Evolutionary conservation across 2,888 invertebrate species (phyloP), one percentile per base, ranked within the genome.

Genomic region (Ichneumon xanthorius): DNA sequence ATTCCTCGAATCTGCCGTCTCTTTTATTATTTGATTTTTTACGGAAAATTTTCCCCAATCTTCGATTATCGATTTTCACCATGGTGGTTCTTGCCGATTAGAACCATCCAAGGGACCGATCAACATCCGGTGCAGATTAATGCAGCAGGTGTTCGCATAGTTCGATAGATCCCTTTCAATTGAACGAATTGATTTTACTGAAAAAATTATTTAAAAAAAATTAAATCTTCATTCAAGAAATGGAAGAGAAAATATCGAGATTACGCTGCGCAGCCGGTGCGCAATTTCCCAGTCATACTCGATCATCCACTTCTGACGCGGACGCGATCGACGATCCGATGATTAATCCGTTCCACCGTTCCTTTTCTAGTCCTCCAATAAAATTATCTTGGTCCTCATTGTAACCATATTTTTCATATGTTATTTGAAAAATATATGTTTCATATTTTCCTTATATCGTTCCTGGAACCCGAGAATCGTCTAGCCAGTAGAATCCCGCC

Each of bases 281-380:
- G 53, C 55, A 37, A 72, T 40, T 40, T 40, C 11, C 9, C 9
- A 9, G 11, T 40, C 40, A 19, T 40, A 22, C 14, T 73, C 55
- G 58, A 73, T 73, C 72, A 73, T 73, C 37, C 7, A 22, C n/a
- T 58, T 26, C 37, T 5, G 14, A 4, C 72, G 58, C 58, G 58
- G 0, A 40, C 2, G 16, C 40, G 14, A 26, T 22, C 40, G 72
- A 14, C 72, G 26, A 58, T 45, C 30, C 58, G 19, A 55, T 40
- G 3, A 7, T 55, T 55, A 53, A 58, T 73, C 45, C 9, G 14
- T 55, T 37, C 37, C 45, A 22, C 22, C 45, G 40, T 26, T 1
- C 9, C 45, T 6, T 22, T 22, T 45, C 67, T 6, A 37, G n/a
- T 61, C 48, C 6, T 63, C 9, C 50, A 50, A 37, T 33, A 22